Evolutionary conservation across 2,888 invertebrate genomes (phyloP), one percentile per base, ranked within the genome.

Genomic region (Nymphalis urticae): DNA sequence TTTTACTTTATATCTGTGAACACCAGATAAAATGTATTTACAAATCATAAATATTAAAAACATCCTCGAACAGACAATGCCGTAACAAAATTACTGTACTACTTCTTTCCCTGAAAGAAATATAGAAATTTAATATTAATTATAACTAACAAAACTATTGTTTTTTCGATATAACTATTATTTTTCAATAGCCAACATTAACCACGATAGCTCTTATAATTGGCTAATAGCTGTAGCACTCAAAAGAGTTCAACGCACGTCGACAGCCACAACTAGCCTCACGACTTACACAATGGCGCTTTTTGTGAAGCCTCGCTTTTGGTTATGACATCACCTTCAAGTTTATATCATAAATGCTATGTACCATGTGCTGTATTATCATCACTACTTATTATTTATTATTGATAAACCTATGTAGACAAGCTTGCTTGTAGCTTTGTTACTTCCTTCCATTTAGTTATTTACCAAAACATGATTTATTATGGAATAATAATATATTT

Each of bases 211-310:
- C 75, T 80, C 82, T 81, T 81, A 82, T 83, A 86, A 88, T 87
- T 88, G 85, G 87, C 87, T 88, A 88, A 88, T 87, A 85, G 85
- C 85, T 87, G 89, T 80, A 84, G 79, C 85, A 82, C 83, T 86
- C 85, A 81, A 87, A 86, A 87, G 90, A 89, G 92, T 91, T 92
- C 92, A 92, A 91, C 88, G 92, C 85, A 86, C 92, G 88, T 87
- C 80, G 83, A 81, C 80, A 77, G 77, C 78, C 82, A 84, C 81
- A 85, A 85, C 87, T 83, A 85, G 87, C 87, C 87, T 85, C 90
- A 90, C 90, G 89, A 89, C 83, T 86, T 84, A 87, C 86, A 92
- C 92, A 92, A 92, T 90, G 81, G 88, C 81, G 71, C 86, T 92
- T 92, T 92, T 92, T 92, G 88, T 90, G 85, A 84, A 86, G 82